These are phyloP conservation scores for Dynastes grantii DNA, from an alignment of 2,888 invertebrate genomes.

Conservation along the genomic window DNA sequence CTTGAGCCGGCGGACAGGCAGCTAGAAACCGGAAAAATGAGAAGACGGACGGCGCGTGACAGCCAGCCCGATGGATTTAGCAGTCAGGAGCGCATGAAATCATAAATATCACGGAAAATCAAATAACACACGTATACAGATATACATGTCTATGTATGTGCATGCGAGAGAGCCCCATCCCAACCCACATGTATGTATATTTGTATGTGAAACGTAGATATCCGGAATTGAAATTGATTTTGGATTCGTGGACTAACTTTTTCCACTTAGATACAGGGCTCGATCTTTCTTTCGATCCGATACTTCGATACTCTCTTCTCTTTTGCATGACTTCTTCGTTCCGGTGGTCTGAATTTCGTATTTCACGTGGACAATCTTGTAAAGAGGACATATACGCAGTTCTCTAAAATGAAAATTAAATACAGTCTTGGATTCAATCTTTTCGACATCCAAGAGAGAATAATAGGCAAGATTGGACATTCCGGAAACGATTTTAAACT, in stretches of 20 bases:
- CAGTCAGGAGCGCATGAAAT: conserved; percentile 64
- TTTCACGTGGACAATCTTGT: background rate
- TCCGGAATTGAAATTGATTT: conserved; percentile 53
- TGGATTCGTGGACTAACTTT: conserved; percentile 45
- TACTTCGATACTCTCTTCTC: conserved; percentile 13
- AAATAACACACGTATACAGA: conserved; percentile 62
- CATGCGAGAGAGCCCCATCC: too few species aligned
- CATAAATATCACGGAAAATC: conserved; percentile 68
- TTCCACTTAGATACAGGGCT: background rate
- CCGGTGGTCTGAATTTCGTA: background rate
- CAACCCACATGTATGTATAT: background rate
- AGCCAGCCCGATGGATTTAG: conserved; percentile 63
- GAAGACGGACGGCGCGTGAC: conserved; percentile 60
- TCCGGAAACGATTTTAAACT: too few species aligned
- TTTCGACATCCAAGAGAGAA: too few species aligned
- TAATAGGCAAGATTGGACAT: too few species aligned
- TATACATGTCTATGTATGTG: background rate
- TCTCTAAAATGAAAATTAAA: too few species aligned
- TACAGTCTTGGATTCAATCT: too few species aligned
- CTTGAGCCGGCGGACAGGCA: conserved; percentile 2
- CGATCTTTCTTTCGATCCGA: conserved; percentile 6
- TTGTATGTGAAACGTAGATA: conserved; percentile 51
- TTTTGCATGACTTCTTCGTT: conserved; percentile 21
- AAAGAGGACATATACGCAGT: too few species aligned
- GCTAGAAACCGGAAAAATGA: conserved; percentile 54